phyloP scores from a whole-genome alignment of 2,797 vertebrate genomes.

The Meriones psammophilus region DNA sequence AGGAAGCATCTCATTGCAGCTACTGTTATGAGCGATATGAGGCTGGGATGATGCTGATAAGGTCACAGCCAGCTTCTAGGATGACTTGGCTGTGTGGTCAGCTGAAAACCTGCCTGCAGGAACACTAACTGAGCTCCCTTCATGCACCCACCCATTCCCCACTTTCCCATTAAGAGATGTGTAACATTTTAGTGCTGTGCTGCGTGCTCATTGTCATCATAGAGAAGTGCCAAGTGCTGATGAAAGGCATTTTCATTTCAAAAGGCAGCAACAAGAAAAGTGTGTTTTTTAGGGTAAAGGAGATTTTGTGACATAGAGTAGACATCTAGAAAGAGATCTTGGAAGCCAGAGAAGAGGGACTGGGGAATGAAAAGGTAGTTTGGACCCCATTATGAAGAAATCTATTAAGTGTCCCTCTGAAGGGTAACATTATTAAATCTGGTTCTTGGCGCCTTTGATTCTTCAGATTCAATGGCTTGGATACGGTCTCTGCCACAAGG shows the following conservation, averaged over 20 bases:
- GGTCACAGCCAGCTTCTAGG: not conserved
- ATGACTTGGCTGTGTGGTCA: rapidly evolving
- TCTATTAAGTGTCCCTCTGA: not conserved
- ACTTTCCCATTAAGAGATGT: not conserved
- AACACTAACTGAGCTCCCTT: not conserved
- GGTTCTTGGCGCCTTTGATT: rapidly evolving
- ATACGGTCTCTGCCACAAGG: not conserved
- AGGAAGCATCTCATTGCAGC: not conserved
- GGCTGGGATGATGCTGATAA: not conserved
- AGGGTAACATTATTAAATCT: not conserved
- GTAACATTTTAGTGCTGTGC: too few species aligned
- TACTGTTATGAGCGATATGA: not conserved
- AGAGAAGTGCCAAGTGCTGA: rapidly evolving
- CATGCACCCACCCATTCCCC: not conserved
- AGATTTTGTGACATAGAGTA: not conserved
- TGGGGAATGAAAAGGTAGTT: not conserved
- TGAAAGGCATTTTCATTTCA: not conserved
- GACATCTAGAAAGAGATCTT: not conserved
- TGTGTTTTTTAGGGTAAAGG: not conserved
- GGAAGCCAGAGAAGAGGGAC: not conserved
- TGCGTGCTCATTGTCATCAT: too few species aligned
- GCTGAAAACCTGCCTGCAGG: too few species aligned
- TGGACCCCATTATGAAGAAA: not conserved
- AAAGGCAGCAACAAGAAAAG: not conserved
- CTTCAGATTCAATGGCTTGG: not conserved